These are phyloP conservation scores for Rhinogobio ventralis DNA, from an alignment of 2,797 vertebrate genomes.

Conservation along the genomic window DNA sequence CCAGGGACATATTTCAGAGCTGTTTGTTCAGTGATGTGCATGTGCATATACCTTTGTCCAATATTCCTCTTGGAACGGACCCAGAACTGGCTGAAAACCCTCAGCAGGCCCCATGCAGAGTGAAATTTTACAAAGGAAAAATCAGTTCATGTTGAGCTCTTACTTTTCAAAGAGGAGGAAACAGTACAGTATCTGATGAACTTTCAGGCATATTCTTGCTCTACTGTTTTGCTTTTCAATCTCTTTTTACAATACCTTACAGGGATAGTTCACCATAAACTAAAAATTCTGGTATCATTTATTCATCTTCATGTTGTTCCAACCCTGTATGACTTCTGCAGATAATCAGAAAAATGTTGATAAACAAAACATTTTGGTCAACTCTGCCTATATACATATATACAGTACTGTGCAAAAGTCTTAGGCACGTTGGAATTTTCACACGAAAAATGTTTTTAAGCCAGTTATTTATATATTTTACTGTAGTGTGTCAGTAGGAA, in stretches of 20 bases:
- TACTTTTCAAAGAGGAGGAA: slow-evolving; percentile 8
- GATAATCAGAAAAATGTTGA: neutral
- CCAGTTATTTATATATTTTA: no score
- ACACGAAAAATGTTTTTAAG: no score
- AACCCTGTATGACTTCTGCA: neutral
- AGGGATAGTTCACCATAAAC: neutral
- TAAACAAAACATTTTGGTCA: neutral
- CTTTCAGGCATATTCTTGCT: neutral
- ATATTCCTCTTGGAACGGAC: slow-evolving; percentile 41
- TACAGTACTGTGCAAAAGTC: no score
- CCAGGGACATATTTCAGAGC: slow-evolving; percentile 37
- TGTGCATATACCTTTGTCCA: slow-evolving; percentile 17
- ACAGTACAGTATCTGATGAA: slow-evolving; percentile 26
- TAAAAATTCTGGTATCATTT: neutral
- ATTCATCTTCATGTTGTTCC: neutral
- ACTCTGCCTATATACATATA: no score
- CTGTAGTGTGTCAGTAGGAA: no score
- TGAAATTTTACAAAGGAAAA: slow-evolving; percentile 35
- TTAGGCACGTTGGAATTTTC: no score
- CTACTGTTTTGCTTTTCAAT: slow-evolving; percentile 3
- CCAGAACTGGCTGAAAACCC: slow-evolving; percentile 17
- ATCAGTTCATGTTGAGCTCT: slow-evolving; percentile 18
- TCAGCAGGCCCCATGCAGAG: slow-evolving; percentile 29
- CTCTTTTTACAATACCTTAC: neutral
- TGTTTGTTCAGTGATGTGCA: slow-evolving; percentile 22